Evolutionary conservation across 2,797 vertebrate species (phyloP), one percentile per base, ranked within the genome.

Genomic region (Pseudocheirus occidentalis): DNA sequence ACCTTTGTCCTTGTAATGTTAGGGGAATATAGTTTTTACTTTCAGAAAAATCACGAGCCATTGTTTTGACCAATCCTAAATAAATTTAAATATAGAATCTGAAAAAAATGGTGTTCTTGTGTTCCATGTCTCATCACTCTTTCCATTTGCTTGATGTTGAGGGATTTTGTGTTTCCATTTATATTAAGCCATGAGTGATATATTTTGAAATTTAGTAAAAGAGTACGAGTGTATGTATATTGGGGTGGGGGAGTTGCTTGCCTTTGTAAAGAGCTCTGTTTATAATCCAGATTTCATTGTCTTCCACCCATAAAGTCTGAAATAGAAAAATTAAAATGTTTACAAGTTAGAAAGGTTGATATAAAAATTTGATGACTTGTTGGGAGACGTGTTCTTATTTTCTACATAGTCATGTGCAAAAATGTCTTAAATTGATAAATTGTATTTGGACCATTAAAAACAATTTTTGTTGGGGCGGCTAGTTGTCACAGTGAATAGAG

Each of bases 21-120:
- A 92, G 34, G 73, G 40, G 21, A 46, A 50, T 87, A 28, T 92
- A 93, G 93, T 50, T 94, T 95, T 92, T 90, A 24, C n/a, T 40
- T 94, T 95, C 56, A 95, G 91, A 94, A 97, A 92, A 96, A 93
- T 93, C 34, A 73, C 40, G 50, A 56, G 46, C 52, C 55, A 10
- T 91, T 95, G 28, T 66, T 93, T 93, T 96, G 94, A 55, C 66
- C 92, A 95, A 92, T 95, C 46, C 73, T 66, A 55, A 59, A 40
- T 62, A 91, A 94, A 94, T 58, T 21, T 90, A 73, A 91, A 94
- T 94, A 55, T 55, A 87, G 91, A 93, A 92, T 91, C 89, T 62
- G 59, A 52, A 55, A 92, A 91, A 92, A 91, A 95, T 93, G 93
- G n/a, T 94, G 93, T 95, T 95, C 53, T 6, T 93, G 58, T 54